These are phyloP conservation scores for Prenolepis imparis DNA, from an alignment of 2,888 invertebrate species.

Conservation along the genomic window DNA sequence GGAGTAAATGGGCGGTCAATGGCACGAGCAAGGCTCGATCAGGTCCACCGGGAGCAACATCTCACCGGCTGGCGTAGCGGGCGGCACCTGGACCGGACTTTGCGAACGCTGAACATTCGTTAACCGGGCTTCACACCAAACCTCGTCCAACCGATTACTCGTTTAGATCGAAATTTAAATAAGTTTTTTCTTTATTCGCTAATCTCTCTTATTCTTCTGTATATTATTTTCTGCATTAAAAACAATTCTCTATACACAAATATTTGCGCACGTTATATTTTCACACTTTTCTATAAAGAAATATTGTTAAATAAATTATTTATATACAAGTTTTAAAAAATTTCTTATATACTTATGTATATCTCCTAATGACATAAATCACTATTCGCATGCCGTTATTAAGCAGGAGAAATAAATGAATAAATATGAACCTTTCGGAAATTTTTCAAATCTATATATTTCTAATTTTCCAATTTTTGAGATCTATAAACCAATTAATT, in stretches of 20 bases:
- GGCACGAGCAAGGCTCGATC: constrained; percentile 84
- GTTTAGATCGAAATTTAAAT: neutral
- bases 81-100: constrained; percentile 80
- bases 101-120: constrained; percentile 75
- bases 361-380: too few relatives aligned
- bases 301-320: too few relatives aligned
- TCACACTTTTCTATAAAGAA: too few relatives aligned
- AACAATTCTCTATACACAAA: too few relatives aligned
- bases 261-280: too few relatives aligned
- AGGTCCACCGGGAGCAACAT: constrained; percentile 82
- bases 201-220: neutral
- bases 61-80: constrained; percentile 80
- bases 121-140: constrained; percentile 73
- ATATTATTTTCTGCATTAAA: too few relatives aligned
- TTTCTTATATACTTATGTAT: too few relatives aligned
- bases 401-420: neutral
- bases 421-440: neutral
- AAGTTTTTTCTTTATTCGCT: neutral
- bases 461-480: neutral
- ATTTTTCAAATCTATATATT: neutral
- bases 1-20: constrained; percentile 86
- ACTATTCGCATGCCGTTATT: too few relatives aligned
- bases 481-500: neutral
- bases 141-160: constrained; percentile 22
- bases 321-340: too few relatives aligned